These are phyloP conservation scores for Zelostemma sp. DNA, from an alignment of 1,140 invertebrate species.

Conservation along the genomic window DNA sequence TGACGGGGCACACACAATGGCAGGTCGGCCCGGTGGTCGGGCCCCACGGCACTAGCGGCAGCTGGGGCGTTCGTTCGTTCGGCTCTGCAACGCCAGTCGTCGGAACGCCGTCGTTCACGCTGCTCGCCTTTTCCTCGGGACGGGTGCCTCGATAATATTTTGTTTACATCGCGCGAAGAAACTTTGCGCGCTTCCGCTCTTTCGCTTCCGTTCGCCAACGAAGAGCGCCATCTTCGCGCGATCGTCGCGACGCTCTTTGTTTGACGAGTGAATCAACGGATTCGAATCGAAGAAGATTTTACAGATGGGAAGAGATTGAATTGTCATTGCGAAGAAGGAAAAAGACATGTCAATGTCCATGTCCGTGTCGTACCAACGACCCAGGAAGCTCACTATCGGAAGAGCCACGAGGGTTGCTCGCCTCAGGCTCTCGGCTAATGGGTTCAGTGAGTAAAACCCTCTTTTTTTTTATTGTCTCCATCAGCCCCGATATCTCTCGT, in stretches of 20 bases:
- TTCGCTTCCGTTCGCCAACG: background rate
- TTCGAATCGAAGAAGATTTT: no score
- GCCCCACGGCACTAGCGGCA: conserved; percentile 61
- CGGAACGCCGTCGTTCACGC: conserved; percentile 60
- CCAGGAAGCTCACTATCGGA: conserved; percentile 60
- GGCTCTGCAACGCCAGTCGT: conserved; percentile 59
- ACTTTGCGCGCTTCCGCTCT: no score
- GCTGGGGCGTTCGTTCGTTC: conserved; percentile 54
- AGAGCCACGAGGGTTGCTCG: conserved; percentile 64
- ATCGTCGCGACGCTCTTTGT: background rate
- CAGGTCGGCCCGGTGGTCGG: conserved; percentile 43
- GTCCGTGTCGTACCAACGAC: conserved; percentile 59
- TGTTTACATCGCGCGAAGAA: conserved; percentile 6
- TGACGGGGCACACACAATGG: conserved; percentile 44
- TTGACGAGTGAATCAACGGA: no score
- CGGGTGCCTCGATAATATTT: conserved; percentile 24
- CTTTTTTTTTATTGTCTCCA: background rate
- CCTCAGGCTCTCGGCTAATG: conserved; percentile 53
- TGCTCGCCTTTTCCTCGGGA: conserved; percentile 54
- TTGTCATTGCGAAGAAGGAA: no score
- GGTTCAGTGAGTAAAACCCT: conserved; percentile 38
- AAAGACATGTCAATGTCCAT: conserved; percentile 29
- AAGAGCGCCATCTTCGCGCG: background rate
- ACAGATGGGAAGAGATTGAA: background rate
- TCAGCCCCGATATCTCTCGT: background rate